phyloP scores from a whole-genome alignment of 1,140 invertebrate genomes.

The Sarcophaga peregrina region DNA sequence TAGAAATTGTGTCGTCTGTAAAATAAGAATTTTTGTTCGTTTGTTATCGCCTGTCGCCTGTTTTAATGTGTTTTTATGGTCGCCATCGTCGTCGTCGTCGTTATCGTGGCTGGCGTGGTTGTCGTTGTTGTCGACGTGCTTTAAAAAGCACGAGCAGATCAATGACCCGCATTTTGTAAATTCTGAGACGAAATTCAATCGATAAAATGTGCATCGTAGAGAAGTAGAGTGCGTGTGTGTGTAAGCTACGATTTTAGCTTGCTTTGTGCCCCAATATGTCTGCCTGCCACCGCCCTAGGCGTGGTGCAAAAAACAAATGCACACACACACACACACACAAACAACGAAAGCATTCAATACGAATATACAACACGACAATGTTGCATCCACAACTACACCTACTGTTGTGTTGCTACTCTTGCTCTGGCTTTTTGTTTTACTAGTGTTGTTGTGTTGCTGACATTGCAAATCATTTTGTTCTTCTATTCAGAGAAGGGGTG shows the following conservation, averaged over 20 bases:
- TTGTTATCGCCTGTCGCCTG: neutral
- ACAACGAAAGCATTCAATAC: too few species aligned
- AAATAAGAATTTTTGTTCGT: neutral
- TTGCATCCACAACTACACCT: neutral
- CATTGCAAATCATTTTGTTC: neutral
- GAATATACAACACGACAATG: too few species aligned
- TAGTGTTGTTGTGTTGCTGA: neutral
- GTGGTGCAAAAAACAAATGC: neutral
- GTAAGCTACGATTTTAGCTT: neutral
- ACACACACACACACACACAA: too few species aligned
- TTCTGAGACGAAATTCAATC: constrained; percentile 18
- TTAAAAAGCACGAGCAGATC: constrained; percentile 21
- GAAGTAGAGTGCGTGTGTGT: neutral
- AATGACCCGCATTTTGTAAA: constrained; percentile 22
- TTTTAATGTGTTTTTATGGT: neutral
- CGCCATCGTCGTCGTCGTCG: neutral
- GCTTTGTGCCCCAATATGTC: neutral
- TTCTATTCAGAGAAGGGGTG: neutral
- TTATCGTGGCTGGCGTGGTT: neutral
- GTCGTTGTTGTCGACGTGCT: neutral
- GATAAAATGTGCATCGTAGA: neutral
- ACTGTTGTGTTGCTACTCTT: neutral
- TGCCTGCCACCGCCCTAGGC: constrained; percentile 16
- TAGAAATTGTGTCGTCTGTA: neutral
- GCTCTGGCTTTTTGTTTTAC: too few species aligned